Percentiles rank a stretch among this genome's conserved stretches.
phyloP scores from a whole-genome alignment of 1,140 invertebrate species.

The Drosophila rhopaloa region DNA sequence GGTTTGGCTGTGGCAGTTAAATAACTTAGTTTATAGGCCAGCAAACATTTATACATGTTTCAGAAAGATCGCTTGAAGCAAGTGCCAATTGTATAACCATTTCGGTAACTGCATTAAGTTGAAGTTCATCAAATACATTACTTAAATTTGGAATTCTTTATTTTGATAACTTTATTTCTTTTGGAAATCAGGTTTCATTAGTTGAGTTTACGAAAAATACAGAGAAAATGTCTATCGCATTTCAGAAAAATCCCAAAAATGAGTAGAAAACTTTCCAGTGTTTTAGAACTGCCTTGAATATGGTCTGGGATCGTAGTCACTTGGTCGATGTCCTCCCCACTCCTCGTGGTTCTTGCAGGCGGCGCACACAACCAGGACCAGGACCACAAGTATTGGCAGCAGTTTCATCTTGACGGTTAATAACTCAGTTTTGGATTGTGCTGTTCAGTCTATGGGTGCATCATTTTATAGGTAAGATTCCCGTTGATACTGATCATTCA shows the following conservation, averaged over 20 bases:
- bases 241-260: not conserved
- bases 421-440: not conserved
- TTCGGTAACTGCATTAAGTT: constrained; percentile 18
- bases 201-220: too few relatives aligned
- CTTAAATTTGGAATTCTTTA: not conserved
- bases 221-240: not conserved
- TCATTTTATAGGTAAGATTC: constrained; percentile 29
- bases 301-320: constrained; percentile 26
- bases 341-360: constrained; percentile 43
- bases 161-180: not conserved
- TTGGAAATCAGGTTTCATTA: too few relatives aligned
- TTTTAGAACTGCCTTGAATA: constrained; percentile 13
- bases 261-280: not conserved
- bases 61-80: constrained; percentile 1
- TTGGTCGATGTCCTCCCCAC: constrained; percentile 16
- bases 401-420: constrained; percentile 49
- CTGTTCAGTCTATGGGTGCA: not conserved
- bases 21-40: constrained; percentile 45
- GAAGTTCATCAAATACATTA: constrained; percentile 53
- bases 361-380: constrained; percentile 40
- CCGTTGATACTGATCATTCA: not conserved
- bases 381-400: constrained; percentile 21
- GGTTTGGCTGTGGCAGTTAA: constrained; percentile 15
- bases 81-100: constrained; percentile 19
- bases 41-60: constrained; percentile 50